A percentile compares a stretch with the other conserved stretches of the same genome.
Conservation (phyloP, 2,113 vertebrate species). For the Macquaria australasica region DNA sequence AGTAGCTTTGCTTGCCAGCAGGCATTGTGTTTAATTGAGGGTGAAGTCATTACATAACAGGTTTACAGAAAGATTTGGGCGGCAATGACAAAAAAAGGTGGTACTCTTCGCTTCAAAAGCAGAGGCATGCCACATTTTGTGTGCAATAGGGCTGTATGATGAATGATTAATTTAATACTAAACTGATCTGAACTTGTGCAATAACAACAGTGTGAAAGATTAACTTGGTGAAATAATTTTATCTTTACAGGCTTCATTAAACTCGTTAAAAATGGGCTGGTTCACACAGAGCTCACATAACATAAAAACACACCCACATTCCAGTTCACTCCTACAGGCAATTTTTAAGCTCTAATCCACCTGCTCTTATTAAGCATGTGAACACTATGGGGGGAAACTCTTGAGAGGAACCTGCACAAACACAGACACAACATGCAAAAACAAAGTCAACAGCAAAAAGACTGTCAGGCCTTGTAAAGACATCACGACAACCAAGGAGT, state of each 20-base stretch:
- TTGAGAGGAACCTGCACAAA: neutral
- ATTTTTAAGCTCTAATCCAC: neutral
- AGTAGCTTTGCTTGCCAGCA: conserved; percentile 6
- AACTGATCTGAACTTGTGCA: conserved; percentile 4
- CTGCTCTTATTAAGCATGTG: neutral
- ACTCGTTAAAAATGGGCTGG: neutral
- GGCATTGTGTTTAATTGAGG: conserved; percentile 15
- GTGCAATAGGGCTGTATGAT: neutral
- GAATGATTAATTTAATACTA: neutral
- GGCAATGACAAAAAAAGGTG: neutral
- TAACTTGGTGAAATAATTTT: neutral
- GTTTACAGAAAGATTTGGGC: neutral
- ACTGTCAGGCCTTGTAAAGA: neutral
- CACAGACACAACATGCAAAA: neutral
- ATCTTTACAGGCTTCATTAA: conserved; percentile 15
- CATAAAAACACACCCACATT: conserved; percentile 1
- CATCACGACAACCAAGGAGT: neutral
- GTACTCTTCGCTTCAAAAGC: neutral
- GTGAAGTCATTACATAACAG: conserved; percentile 36
- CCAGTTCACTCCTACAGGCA: neutral
- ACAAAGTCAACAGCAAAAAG: neutral
- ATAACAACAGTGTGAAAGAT: neutral
- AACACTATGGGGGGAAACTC: neutral
- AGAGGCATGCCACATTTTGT: neutral
- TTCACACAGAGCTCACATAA: neutral